Conservation (phyloP, 2,113 vertebrate genomes). For the Colistium nudipinnis region DNA sequence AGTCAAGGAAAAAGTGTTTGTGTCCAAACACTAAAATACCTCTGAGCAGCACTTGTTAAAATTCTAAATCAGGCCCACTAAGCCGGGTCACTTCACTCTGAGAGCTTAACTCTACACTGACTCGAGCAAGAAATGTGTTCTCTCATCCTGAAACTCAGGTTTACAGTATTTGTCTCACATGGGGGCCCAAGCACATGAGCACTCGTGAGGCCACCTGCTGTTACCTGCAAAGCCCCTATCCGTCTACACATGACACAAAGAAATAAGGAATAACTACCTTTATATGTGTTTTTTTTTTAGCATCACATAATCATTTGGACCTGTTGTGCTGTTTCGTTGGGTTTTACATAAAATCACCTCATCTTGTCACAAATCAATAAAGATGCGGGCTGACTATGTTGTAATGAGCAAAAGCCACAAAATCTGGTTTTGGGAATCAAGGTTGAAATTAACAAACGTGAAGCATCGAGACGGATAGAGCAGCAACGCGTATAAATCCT, state of each 20-base stretch:
- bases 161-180: constrained; percentile 50
- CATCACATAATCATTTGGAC: not conserved
- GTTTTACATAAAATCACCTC: too few relatives aligned
- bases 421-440: constrained; percentile 68
- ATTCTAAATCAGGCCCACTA: constrained; percentile 19
- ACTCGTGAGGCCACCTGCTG: constrained; percentile 14
- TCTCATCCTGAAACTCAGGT: constrained; percentile 50
- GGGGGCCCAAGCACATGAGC: constrained; percentile 17
- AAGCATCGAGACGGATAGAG: constrained; percentile 42
- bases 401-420: constrained; percentile 50
- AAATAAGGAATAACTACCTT: not conserved
- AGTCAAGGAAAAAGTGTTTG: constrained; percentile 1
- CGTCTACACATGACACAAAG: not conserved
- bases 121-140: constrained; percentile 32
- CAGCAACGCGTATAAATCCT: constrained; percentile 52
- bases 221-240: constrained; percentile 2
- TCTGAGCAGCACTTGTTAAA: constrained; percentile 11
- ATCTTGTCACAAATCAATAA: constrained; percentile 51
- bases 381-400: constrained; percentile 34
- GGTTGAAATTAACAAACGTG: constrained; percentile 66
- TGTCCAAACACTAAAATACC: constrained; percentile 25
- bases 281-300: constrained; percentile 1
- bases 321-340: constrained; percentile 20
- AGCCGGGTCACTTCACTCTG: constrained; percentile 33
- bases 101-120: constrained; percentile 32